A percentile compares a stretch with the other conserved stretches of the same genome.
Evolutionary conservation across 2,113 vertebrate species (phyloP).

Genomic region (Lichenostomus cassidix): DNA sequence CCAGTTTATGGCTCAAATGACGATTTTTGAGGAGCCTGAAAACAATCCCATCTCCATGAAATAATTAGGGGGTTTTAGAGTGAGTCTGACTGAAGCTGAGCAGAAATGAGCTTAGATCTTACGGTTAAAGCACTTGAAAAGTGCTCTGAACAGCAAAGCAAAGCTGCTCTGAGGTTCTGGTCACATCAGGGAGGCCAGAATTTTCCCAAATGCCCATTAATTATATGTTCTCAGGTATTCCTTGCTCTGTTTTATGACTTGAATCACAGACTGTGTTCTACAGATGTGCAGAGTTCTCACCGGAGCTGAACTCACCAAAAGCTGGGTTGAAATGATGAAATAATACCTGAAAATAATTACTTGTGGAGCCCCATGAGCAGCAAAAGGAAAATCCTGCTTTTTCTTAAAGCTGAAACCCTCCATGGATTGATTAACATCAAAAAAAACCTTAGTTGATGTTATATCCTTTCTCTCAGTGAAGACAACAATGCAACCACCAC

Average conservation of each 20-base stretch:
- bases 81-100: background rate
- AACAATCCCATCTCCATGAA: background rate
- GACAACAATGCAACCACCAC: rapidly evolving
- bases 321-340: background rate
- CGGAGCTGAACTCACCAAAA: background rate
- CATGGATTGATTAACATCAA: background rate
- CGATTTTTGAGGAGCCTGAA: background rate
- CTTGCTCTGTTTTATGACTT: background rate
- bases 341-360: background rate
- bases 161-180: background rate
- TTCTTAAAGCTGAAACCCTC: background rate
- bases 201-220: background rate
- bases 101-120: background rate
- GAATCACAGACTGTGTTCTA: background rate
- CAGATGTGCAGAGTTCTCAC: background rate
- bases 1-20: background rate
- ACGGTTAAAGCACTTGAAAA: background rate
- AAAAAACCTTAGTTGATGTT: background rate
- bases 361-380: rapidly evolving
- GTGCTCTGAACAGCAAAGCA: background rate
- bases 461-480: background rate
- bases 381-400: background rate
- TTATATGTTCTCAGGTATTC: background rate
- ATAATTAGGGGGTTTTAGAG: background rate
- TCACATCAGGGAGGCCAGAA: background rate